These are phyloP conservation scores for Urocolius indicus DNA, from an alignment of 2,113 vertebrate species.

Conservation along the genomic window DNA sequence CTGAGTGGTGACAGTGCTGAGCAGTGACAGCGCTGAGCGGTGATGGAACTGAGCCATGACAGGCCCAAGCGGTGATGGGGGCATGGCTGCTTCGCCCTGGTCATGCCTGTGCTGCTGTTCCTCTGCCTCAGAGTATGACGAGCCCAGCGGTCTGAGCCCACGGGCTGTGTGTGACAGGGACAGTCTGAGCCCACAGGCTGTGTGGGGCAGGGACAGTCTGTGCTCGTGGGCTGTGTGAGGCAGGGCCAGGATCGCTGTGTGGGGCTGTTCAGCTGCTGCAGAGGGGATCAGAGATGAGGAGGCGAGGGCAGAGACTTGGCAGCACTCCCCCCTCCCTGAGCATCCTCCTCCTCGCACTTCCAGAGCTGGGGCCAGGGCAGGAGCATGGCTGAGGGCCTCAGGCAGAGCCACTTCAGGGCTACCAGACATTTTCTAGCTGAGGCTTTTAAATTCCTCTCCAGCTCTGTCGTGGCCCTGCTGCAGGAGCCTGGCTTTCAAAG, in stretches of 20 bases:
- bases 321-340: not conserved
- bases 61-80: accelerated
- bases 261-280: not conserved
- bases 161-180: not conserved
- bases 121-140: not conserved
- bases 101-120: not conserved
- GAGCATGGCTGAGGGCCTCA: not conserved
- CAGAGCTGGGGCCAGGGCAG: not conserved
- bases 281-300: not conserved
- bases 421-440: not conserved
- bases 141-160: not conserved
- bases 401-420: not conserved
- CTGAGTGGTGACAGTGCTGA: too few species aligned
- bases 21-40: too few species aligned
- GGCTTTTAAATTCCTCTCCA: not conserved
- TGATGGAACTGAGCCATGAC: too few species aligned
- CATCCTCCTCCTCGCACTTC: accelerated
- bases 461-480: not conserved
- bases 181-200: not conserved
- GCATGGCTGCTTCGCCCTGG: not conserved
- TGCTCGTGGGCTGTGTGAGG: not conserved
- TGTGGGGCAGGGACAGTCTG: not conserved
- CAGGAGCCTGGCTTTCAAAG: not conserved
- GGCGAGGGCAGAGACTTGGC: not conserved
- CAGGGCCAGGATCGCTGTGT: not conserved